phyloP scores from a whole-genome alignment of 2,113 vertebrate species.

The Lepidothrix coronata region DNA sequence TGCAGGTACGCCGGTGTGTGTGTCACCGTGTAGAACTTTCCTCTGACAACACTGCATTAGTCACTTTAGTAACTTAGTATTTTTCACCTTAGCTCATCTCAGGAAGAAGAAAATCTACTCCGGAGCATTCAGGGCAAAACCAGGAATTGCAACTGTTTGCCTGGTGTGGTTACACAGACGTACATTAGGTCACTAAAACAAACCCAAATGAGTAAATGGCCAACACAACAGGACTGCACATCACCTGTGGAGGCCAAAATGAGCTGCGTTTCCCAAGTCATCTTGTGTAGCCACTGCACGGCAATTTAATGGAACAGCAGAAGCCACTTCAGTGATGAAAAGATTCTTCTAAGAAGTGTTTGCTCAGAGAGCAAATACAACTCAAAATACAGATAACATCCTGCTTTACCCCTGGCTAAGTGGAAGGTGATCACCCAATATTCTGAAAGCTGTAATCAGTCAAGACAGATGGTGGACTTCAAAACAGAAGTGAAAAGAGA shows the following conservation, averaged over 20 bases:
- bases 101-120: slow-evolving; percentile 25
- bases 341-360: background rate
- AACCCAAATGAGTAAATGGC: background rate
- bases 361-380: background rate
- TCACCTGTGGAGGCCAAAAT: background rate
- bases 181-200: background rate
- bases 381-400: background rate
- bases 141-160: background rate
- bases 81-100: slow-evolving; percentile 50
- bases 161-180: background rate
- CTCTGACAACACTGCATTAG: slow-evolving; percentile 43
- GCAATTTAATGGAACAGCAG: background rate
- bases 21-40: slow-evolving; percentile 40
- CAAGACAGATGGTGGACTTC: slow-evolving; percentile 52
- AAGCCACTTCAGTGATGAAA: background rate
- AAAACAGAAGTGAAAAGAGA: slow-evolving; percentile 40
- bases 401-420: background rate
- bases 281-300: background rate
- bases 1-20: slow-evolving; percentile 4
- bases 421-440: background rate
- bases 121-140: background rate
- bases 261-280: background rate
- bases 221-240: background rate
- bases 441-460: slow-evolving; percentile 21
- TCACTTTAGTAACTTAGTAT: slow-evolving; percentile 55